Evolutionary conservation across 2,888 invertebrate species (phyloP).

Genomic region (Amblyjoppa proteus): DNA sequence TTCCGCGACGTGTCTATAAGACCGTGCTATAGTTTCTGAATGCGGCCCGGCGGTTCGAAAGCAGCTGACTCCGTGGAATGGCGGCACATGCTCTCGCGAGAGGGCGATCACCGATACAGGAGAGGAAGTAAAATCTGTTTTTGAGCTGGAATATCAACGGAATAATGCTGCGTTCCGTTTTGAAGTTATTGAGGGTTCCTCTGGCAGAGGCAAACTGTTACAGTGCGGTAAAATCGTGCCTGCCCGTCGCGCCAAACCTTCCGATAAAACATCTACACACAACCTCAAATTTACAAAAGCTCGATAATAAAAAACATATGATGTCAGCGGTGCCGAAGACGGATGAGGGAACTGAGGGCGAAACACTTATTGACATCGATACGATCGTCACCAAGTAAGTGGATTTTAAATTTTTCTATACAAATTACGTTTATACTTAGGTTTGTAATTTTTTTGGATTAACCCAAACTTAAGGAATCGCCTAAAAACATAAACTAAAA

Average conservation of each 20-base stretch:
- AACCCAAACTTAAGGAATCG: too few species aligned
- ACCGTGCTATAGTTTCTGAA: too few species aligned
- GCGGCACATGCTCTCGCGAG: not conserved
- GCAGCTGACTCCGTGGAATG: not conserved
- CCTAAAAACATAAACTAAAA: too few species aligned
- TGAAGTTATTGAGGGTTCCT: constrained; percentile 42
- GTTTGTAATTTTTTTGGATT: constrained; percentile 2
- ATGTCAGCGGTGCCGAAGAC: constrained; percentile 81
- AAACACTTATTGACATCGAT: constrained; percentile 90
- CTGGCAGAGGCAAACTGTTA: constrained; percentile 13
- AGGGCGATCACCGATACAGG: not conserved
- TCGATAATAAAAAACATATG: constrained; percentile 81
- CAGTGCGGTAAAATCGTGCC: not conserved
- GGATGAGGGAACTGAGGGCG: constrained; percentile 93
- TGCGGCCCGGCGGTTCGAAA: not conserved
- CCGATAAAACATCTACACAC: constrained; percentile 62
- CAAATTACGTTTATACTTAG: not conserved
- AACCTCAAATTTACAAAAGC: constrained; percentile 72
- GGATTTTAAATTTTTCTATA: not conserved
- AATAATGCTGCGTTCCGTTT: constrained; percentile 63
- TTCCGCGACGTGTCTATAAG: too few species aligned
- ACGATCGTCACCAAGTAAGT: constrained; percentile 87
- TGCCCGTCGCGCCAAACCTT: not conserved
- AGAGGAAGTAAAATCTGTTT: not conserved
- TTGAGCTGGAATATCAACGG: not conserved